Evolutionary conservation across 2,797 vertebrate genomes (phyloP), one percentile per base, ranked within the genome.

Genomic region (Buphagus erythrorhynchus): DNA sequence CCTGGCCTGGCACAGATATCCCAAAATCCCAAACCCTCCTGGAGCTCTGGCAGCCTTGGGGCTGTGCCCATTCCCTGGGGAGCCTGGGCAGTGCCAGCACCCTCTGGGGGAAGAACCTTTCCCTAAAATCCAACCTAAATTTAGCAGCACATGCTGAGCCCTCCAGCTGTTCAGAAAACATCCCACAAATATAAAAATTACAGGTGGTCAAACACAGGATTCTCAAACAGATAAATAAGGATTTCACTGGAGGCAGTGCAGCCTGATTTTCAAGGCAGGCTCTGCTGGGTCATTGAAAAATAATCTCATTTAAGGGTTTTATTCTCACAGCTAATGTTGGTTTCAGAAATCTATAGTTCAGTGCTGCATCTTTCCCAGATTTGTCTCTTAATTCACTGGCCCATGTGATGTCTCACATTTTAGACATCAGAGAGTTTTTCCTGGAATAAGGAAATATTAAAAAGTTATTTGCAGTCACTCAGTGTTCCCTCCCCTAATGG

Each of bases 391-490:
- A 92, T 92, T 92, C 54, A 61, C 63, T 9, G 6, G 20, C 67
- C 69, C 54, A 7, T 2, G 12, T 94, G 83, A 69, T 57, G 42
- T 43, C 78, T 93, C 84, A 55, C 67, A 66, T 69, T 95, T 29
- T 14, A 63, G 51, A 45, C 79, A 90, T 25, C 82, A 33, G 55
- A 69, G 74, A 24, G 76, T 57, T 94, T 86, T 95, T 96, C 91
- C 91, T 96, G 94, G 93, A 97, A 96, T 83, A 87, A 75, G 61
- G 59, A 92, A 95, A 85, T 90, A 89, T 16, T 79, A 71, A 87
- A 16, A 68, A 90, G 58, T 91, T 91, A 73, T 91, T 93, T 97
- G 79, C 86, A 91, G 85, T 90, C 88, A 43, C 22, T 77, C 21
- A 3, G 75, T 33, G 59, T 68, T 95, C 88, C 61, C 58, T 95